phyloP scores from a whole-genome alignment of 2,797 vertebrate species.

The Sebastes cheni region DNA sequence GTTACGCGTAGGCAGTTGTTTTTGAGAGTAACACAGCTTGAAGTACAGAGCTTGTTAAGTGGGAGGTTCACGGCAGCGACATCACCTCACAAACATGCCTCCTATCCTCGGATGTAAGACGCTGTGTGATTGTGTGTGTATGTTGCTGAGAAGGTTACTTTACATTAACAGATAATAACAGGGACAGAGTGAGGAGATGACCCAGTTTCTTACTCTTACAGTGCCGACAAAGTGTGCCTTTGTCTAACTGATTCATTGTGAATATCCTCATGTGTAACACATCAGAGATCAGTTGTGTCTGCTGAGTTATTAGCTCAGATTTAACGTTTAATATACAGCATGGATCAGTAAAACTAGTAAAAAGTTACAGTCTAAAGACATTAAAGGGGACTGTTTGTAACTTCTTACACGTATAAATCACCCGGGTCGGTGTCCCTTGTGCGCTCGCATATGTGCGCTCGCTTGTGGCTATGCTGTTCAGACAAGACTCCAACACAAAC shows the following conservation, averaged over 20 bases:
- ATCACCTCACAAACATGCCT: slow-evolving; percentile 21
- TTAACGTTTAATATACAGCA: background rate
- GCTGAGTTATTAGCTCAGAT: background rate
- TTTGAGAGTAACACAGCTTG: slow-evolving; percentile 25
- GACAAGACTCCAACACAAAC: no score
- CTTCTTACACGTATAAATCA: no score
- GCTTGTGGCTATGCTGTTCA: no score
- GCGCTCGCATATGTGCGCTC: no score
- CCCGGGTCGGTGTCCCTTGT: no score
- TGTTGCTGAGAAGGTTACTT: slow-evolving; percentile 17
- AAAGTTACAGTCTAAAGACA: background rate
- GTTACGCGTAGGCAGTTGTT: slow-evolving; percentile 33
- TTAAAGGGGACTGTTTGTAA: no score
- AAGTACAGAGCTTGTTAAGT: slow-evolving; percentile 25
- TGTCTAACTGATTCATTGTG: slow-evolving; percentile 4
- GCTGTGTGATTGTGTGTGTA: background rate
- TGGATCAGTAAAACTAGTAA: background rate
- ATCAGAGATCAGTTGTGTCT: background rate
- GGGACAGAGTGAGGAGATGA: slow-evolving; percentile 27
- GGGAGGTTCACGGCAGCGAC: slow-evolving; percentile 9
- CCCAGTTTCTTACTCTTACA: slow-evolving; percentile 29
- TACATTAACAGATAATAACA: slow-evolving; percentile 35
- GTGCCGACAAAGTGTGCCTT: slow-evolving; percentile 2
- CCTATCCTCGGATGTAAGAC: background rate
- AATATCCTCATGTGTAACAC: background rate